Conservation (phyloP, 2,113 vertebrate species). For the Syrrhaptes paradoxus region DNA sequence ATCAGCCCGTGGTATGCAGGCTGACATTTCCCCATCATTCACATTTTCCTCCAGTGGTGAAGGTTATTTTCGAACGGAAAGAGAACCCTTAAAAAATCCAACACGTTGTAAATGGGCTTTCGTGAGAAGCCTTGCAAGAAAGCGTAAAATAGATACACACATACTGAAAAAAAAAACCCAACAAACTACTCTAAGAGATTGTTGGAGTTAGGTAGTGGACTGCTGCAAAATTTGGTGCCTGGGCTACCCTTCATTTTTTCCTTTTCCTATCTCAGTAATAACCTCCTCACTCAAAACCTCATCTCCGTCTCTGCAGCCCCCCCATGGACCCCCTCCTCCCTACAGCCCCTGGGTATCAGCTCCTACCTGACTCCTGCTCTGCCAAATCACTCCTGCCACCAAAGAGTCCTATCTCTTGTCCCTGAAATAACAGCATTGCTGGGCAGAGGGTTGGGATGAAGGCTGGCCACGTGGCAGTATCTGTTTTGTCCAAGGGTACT, state of each 20-base stretch:
- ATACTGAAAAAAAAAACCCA: not conserved
- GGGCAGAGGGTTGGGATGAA: not conserved
- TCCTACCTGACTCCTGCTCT: not conserved
- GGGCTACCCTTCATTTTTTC: not conserved
- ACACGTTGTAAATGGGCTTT: not conserved
- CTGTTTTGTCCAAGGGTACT: conserved; percentile 35
- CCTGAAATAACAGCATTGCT: not conserved
- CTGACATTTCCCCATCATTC: not conserved
- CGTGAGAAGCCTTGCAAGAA: not conserved
- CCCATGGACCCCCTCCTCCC: not conserved
- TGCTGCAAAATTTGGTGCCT: not conserved
- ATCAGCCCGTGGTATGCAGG: not conserved
- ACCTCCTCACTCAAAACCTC: not conserved
- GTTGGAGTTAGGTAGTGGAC: not conserved
- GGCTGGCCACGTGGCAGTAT: not conserved
- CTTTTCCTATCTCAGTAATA: not conserved
- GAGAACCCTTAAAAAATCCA: not conserved
- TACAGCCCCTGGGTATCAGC: not conserved
- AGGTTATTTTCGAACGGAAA: not conserved
- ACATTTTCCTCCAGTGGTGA: not conserved
- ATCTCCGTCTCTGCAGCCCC: not conserved
- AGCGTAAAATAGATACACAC: not conserved
- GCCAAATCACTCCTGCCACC: not conserved
- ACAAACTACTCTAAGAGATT: not conserved
- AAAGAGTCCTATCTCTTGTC: not conserved